Evolutionary conservation across 2,113 vertebrate species (phyloP), one percentile per base, ranked within the genome.

Genomic region (mouse (Mus musculus)): DNA sequence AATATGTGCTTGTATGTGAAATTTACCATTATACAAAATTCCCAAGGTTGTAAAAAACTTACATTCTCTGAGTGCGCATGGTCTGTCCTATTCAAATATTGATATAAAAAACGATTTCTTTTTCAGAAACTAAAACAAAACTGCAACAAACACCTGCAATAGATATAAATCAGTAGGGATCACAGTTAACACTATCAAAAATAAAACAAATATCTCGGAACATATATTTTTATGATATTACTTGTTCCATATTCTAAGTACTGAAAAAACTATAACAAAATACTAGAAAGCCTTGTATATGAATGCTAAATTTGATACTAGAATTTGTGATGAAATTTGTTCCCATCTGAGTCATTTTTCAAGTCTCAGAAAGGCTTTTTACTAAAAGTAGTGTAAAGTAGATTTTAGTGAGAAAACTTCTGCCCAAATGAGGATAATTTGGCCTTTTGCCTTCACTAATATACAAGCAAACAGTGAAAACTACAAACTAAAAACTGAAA

Each of bases 41-140:
- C 88, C 5, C 90, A 87, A 95, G 49, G 67, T 93, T 95, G 13
- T 90, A 94, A 97, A 96, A 90, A 52, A 86, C 67, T 88, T 61
- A 93, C 10, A 20, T 77, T 90, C 22, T 77, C 90, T 75, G 86
- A 93, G 54, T 91, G 22, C 75, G 30, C 84, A 75, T 49, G 54
- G 89, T 89, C 80, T 24, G 28, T 85, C 28, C 3, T 81, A 90
- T 95, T 91, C 82, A 28, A 46, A 88, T 12, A 76, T 12, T 94
- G 20, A 4, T 65, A 81, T 90, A 59, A 92, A 91, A 96, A 72
- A 92, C 9, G 90, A 93, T 69, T 77, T 69, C n/a, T 94, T 97
- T 93, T 96, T n/a, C 73, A 98, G 84, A 93, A 39, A 67, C 28
- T 88, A 75, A 93, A 96, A 91, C 33, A 86, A 92, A 91, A 94